These are phyloP conservation scores for Masticophis lateralis DNA, from an alignment of 2,797 vertebrate genomes.

Conservation along the genomic window DNA sequence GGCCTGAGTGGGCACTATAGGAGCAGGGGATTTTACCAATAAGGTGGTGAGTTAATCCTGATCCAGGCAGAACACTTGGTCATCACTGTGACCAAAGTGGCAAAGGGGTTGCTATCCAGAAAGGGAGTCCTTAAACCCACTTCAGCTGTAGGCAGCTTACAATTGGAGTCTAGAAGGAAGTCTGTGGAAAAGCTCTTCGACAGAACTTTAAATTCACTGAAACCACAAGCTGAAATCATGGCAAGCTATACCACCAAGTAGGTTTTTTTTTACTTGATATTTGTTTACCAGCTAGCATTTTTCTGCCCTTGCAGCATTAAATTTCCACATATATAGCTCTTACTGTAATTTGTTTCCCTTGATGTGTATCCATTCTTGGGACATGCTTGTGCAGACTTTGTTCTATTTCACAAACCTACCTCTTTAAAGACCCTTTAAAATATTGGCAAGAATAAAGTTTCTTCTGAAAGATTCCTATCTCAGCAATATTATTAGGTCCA, in stretches of 20 bases:
- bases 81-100: not conserved
- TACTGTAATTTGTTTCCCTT: not conserved
- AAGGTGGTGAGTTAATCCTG: not conserved
- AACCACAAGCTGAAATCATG: slow-evolving; percentile 64
- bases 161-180: not conserved
- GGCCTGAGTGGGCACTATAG: not conserved
- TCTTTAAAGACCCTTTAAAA: not conserved
- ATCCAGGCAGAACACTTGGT: not conserved
- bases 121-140: not conserved
- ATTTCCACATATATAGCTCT: not conserved
- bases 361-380: not conserved
- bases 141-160: not conserved
- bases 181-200: slow-evolving; percentile 20
- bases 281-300: slow-evolving; percentile 19
- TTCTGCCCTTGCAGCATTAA: slow-evolving; percentile 18
- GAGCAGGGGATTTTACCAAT: not conserved
- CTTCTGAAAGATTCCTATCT: not conserved
- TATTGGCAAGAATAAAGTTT: not conserved
- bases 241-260: slow-evolving; percentile 51
- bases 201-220: slow-evolving; percentile 60
- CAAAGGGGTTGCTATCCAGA: not conserved
- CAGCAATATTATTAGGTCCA: not conserved
- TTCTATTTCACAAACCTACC: not conserved
- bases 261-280: slow-evolving; percentile 34
- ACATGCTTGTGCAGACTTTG: not conserved